phyloP scores from a whole-genome alignment of 2,113 vertebrate species.

The Chamaetylas fuelleborni region DNA sequence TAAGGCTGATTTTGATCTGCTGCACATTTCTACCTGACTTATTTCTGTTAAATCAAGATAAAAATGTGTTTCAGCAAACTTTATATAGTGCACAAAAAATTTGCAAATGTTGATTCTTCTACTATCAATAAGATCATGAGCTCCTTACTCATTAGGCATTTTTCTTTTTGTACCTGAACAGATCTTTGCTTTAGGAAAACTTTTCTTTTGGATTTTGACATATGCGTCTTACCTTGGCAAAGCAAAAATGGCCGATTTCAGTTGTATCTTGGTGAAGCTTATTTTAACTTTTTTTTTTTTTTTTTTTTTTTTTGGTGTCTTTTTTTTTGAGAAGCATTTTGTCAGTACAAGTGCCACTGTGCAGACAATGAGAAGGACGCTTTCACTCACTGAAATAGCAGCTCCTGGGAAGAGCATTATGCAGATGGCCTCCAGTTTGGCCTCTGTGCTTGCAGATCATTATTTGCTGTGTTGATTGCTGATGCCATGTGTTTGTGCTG shows the following conservation, averaged over 20 bases:
- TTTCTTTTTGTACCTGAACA: background rate
- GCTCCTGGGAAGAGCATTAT: background rate
- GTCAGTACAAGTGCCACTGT: background rate
- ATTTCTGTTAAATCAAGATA: background rate
- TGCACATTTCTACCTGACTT: background rate
- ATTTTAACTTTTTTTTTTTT: background rate
- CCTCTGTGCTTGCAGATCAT: background rate
- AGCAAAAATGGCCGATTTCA: background rate
- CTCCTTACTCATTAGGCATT: background rate
- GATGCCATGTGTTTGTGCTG: background rate
- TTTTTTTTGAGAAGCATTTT: background rate
- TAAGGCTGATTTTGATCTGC: background rate
- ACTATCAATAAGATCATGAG: background rate
- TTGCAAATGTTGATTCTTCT: background rate
- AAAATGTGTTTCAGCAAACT: accelerated
- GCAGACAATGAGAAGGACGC: background rate
- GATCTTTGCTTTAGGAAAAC: background rate
- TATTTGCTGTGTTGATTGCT: background rate
- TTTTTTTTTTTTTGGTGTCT: background rate
- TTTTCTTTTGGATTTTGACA: background rate
- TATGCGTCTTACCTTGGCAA: background rate
- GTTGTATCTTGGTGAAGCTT: background rate
- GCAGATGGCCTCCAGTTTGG: background rate
- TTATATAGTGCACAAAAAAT: background rate
- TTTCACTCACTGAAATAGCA: background rate